Percentiles rank a stretch among this genome's conserved stretches.
phyloP scores from a whole-genome alignment of 30 jellyfish, hydroid and myxozoan species.

The Pseudorhiza aurosa region DNA sequence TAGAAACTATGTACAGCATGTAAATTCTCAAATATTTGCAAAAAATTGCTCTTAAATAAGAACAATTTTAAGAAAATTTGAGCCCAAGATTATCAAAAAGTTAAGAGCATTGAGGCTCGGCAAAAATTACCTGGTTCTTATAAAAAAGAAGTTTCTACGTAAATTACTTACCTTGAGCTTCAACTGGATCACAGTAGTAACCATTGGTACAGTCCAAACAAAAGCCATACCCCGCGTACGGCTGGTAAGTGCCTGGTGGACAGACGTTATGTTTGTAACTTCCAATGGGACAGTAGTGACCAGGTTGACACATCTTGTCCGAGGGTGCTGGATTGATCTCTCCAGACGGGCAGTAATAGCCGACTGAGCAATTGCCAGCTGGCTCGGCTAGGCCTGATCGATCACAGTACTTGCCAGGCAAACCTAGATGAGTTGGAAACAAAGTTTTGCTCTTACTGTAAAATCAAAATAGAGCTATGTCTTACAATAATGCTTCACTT shows the following conservation, averaged over 20 bases:
- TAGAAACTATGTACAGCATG: too few relatives aligned
- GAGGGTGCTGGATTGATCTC: constrained; percentile 85
- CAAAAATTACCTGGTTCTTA: too few relatives aligned
- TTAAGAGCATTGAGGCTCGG: too few relatives aligned
- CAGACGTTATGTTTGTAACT: constrained; percentile 86
- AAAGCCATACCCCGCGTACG: constrained; percentile 77
- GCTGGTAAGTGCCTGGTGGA: constrained; percentile 92
- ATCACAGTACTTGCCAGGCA: constrained; percentile 92
- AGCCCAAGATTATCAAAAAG: too few relatives aligned
- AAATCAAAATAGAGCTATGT: too few relatives aligned
- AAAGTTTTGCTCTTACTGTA: too few relatives aligned
- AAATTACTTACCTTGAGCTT: constrained; percentile 67
- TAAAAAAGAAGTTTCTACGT: too few relatives aligned
- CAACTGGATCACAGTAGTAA: constrained; percentile 90
- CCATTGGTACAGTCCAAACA: constrained; percentile 92
- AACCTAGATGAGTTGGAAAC: too few relatives aligned
- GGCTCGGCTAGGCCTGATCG: constrained; percentile 89
- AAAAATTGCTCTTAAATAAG: too few relatives aligned
- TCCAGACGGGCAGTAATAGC: constrained; percentile 98
- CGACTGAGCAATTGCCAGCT: constrained; percentile 90
- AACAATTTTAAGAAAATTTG: too few relatives aligned
- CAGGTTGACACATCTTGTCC: constrained; percentile 92
- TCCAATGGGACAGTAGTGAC: constrained; percentile 88
- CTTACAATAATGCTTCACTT: too few relatives aligned
- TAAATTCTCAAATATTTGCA: too few relatives aligned